Evolutionary conservation across 2,113 vertebrate species (phyloP), one percentile per base, ranked within the genome.

Genomic region (Psammodynastes pulverulentus): DNA sequence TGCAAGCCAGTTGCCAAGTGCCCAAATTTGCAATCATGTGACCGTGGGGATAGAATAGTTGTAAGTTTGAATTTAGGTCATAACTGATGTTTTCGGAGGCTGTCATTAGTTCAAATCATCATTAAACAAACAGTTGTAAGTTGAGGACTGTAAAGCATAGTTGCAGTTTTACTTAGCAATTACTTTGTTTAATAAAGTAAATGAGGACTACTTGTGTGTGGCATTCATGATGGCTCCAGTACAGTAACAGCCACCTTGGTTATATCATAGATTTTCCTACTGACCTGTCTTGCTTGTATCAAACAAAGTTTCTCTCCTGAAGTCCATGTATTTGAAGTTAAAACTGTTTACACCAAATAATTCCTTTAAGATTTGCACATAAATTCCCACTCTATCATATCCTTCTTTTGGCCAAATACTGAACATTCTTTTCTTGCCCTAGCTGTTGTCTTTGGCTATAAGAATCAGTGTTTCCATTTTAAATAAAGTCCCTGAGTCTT

Each of bases 371-470:
- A 95, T 95, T 95, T 95, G 95, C 94, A 95, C 94, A 93, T 95
- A 89, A 84, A 95, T 97, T 97, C 95, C 95, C 95, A 97, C 94
- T 96, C 96, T 97, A 96, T 96, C 94, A 17, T 94, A 97, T 97
- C 97, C 97, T 97, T 98, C 96, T 96, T 96, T 96, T 96, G 95
- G 96, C 96, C 95, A 95, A 97, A 97, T 98, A 95, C 94, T 96
- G 94, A 97, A 95, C 97, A 97, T 98, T 97, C 97, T 96, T 97
- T 96, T 96, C 97, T 97, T 96, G 96, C 95, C 95, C 95, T 96
- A 92, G 91, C 94, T 98, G 96, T 97, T 98, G 97, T 97, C 95
- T 97, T 98, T 98, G 97, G 97, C 97, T 93, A 67, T 92, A 89
- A 94, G 85, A 88, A 94, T 95, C 93, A 96, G 96, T 97, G 97